Base-by-base conservation (phyloP, 2,888 invertebrate species). In the Parnassius apollo region DNA sequence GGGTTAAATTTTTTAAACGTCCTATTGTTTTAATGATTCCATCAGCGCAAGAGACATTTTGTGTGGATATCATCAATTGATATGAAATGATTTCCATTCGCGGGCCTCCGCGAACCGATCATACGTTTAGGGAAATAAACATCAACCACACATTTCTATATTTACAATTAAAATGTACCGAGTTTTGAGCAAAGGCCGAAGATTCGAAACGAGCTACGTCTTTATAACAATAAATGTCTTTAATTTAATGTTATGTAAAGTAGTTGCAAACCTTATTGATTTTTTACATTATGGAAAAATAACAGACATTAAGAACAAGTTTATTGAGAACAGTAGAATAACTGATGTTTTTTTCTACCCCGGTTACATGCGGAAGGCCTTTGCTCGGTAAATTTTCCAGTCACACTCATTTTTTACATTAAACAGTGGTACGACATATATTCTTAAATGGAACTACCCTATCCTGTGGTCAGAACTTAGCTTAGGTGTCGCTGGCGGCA, bases 401-500 rank as follows among this genome's bases (percentile, higher is more conserved):
- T 13, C 65, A 63, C 65, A 59, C 51, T 61, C 65, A 59, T 53
- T 64, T 63, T 65, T 65, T 61, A 66, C 54, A 62, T 62, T 67
- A 67, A 65, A 70, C 66, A 70, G 71, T 72, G 71, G 67, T 66
- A 75, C 69, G 64, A 70, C 71, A 76, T 65, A 67, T 69, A 76
- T 66, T 70, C 73, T 74, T 13, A 48, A 11, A 75, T 78, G 59
- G 58, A 65, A 70, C 67, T 65, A 66, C 66, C 68, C 70, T 60
- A 63, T 72, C 69, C 66, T 63, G 51, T 76, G 79, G 77, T 78
- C 78, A 68, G 65, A 12, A 9, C 35, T 22, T 22, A 67, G 78
- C 78, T 84, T 93, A 93, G 71, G 86, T 91, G 74, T 93, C 93
- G 73, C 91, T 84, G 57, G 87, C 78, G 68, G 88, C 80, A 64